A percentile compares a stretch with the other conserved stretches of the same genome.
These are phyloP conservation scores for Drosophila ogumai DNA, from an alignment of 1,140 invertebrate genomes.

Conservation along the genomic window DNA sequence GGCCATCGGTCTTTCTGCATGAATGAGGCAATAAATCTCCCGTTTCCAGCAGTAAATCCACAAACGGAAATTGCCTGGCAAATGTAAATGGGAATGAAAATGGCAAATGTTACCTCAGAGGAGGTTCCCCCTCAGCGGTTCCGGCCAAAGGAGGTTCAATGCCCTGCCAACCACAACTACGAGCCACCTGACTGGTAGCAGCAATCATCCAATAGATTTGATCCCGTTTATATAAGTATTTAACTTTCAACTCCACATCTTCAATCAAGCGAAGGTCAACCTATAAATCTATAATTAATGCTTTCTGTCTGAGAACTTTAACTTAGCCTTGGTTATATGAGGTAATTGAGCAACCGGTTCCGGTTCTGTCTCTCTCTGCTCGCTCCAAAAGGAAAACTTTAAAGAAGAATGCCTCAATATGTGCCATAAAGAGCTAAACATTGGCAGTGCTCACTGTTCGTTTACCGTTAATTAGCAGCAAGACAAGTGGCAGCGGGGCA, in stretches of 20 bases:
- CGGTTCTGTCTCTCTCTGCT: conserved; percentile 3
- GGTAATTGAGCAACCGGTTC: conserved; percentile 54
- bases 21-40: conserved; percentile 43
- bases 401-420: conserved; percentile 43
- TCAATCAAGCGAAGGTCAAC: conserved; percentile 66
- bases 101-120: conserved; percentile 6
- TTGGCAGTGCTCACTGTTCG: conserved; percentile 41
- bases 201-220: conserved; percentile 23
- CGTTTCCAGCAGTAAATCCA: conserved; percentile 16
- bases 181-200: neutral
- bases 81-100: conserved; percentile 52
- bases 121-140: conserved; percentile 13
- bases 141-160: conserved; percentile 5
- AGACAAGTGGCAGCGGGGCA: conserved; percentile 33
- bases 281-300: conserved; percentile 38
- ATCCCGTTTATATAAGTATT: conserved; percentile 22
- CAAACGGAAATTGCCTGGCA: conserved; percentile 31
- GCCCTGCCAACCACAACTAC: conserved; percentile 7
- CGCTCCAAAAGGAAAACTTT: conserved; percentile 53
- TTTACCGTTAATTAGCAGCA: conserved; percentile 69
- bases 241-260: conserved; percentile 15
- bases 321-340: conserved; percentile 21
- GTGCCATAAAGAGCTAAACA: conserved; percentile 43
- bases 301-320: conserved; percentile 34
- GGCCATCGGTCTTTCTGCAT: conserved; percentile 26